phyloP scores from a whole-genome alignment of 2,113 vertebrate genomes.

The Anoplopoma fimbria region DNA sequence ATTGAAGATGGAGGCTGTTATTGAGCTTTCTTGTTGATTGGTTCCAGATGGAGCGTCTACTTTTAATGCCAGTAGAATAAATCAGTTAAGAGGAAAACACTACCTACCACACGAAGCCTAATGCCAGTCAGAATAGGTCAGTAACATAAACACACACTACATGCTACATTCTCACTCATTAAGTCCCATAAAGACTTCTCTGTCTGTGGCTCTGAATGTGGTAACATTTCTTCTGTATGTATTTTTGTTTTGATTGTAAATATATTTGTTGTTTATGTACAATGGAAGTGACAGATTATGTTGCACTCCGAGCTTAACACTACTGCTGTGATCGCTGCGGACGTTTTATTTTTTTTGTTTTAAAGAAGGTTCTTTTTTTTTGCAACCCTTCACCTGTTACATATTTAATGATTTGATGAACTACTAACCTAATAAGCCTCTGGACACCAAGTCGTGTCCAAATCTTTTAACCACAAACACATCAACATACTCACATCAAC shows the following conservation, averaged over 20 bases:
- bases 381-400: slow-evolving; percentile 62
- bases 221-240: slow-evolving; percentile 40
- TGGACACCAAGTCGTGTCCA: slow-evolving; percentile 45
- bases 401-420: slow-evolving; percentile 65
- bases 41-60: neutral
- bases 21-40: neutral
- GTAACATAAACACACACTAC: slow-evolving; percentile 51
- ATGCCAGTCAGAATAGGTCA: slow-evolving; percentile 15
- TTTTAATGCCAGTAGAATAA: slow-evolving; percentile 19
- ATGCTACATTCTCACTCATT: slow-evolving; percentile 32
- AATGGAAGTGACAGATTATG: slow-evolving; percentile 59
- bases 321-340: slow-evolving; percentile 62
- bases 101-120: neutral
- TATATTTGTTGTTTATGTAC: slow-evolving; percentile 74
- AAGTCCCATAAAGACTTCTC: slow-evolving; percentile 22
- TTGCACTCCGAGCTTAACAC: slow-evolving; percentile 73
- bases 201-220: slow-evolving; percentile 69
- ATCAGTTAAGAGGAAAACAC: neutral
- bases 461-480: slow-evolving; percentile 32
- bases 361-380: slow-evolving; percentile 73
- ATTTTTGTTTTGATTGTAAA: slow-evolving; percentile 72
- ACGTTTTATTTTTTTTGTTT: slow-evolving; percentile 61
- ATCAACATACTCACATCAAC: slow-evolving; percentile 9
- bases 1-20: slow-evolving; percentile 50
- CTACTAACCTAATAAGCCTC: slow-evolving; percentile 76